Evolutionary conservation across 1,140 invertebrate species (phyloP).

Genomic region (Dendrolimus kikuchii): DNA sequence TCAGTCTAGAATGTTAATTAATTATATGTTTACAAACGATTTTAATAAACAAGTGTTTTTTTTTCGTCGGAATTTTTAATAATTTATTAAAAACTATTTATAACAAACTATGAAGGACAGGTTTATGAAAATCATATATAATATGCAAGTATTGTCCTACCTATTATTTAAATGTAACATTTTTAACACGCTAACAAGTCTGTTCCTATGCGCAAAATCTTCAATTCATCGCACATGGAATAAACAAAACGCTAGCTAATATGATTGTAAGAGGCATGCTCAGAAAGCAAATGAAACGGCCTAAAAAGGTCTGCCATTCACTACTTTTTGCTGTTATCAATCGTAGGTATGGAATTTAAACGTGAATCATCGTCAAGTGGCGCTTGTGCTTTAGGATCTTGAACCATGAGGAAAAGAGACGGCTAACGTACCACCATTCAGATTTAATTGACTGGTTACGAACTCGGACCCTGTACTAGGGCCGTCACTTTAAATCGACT

Average conservation of each 20-base stretch:
- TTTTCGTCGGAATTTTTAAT: too few species aligned
- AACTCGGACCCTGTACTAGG: constrained; percentile 62
- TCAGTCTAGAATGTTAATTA: too few species aligned
- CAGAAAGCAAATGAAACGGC: constrained; percentile 44
- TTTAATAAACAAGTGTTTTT: too few species aligned
- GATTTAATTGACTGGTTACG: constrained; percentile 69
- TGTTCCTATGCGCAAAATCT: neutral
- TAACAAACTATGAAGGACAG: too few species aligned
- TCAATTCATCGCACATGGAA: neutral
- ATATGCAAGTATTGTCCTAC: too few species aligned
- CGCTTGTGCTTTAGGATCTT: constrained; percentile 51
- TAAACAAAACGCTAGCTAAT: constrained; percentile 8
- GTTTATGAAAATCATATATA: too few species aligned
- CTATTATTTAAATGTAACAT: too few species aligned
- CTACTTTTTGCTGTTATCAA: constrained; percentile 62
- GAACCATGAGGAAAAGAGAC: constrained; percentile 55
- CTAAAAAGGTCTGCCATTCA: constrained; percentile 55
- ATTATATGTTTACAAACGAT: too few species aligned
- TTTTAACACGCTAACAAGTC: neutral
- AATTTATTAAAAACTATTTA: too few species aligned
- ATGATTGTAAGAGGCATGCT: constrained; percentile 23
- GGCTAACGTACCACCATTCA: constrained; percentile 57
- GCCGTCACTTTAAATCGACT: constrained; percentile 63
- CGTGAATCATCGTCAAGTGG: constrained; percentile 68
- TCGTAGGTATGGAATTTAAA: constrained; percentile 65